These are phyloP conservation scores for Lytechinus variegatus DNA, from an alignment of 35 echinoderm and acorn worm species.

Conservation along the genomic window DNA sequence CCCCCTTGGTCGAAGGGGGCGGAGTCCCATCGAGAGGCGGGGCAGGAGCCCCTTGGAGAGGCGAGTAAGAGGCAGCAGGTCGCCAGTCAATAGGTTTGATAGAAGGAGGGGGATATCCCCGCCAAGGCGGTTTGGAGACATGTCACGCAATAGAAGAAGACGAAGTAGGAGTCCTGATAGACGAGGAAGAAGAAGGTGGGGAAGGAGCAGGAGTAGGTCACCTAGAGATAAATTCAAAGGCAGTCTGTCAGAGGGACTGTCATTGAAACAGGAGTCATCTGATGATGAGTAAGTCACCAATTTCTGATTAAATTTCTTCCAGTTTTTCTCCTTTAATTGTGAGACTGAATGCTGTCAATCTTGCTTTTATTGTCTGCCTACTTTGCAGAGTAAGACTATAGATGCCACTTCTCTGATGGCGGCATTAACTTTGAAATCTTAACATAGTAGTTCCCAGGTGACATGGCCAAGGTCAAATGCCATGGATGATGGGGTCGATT, in stretches of 20 bases:
- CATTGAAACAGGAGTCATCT: constrained; percentile 68
- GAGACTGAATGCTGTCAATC: too few species aligned
- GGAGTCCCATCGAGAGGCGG: constrained; percentile 20
- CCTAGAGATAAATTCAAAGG: constrained; percentile 96
- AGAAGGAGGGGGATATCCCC: not conserved
- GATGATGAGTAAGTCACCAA: constrained; percentile 89
- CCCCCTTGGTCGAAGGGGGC: not conserved
- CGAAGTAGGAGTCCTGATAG: constrained; percentile 54
- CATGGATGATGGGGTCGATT: too few species aligned
- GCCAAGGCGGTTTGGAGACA: constrained; percentile 17
- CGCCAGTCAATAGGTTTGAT: not conserved
- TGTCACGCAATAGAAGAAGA: constrained; percentile 1
- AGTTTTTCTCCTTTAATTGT: too few species aligned
- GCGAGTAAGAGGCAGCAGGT: not conserved
- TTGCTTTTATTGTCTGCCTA: too few species aligned
- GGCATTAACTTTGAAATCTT: too few species aligned
- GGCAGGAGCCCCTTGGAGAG: constrained; percentile 2
- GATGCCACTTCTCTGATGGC: too few species aligned
- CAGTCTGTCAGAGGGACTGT: constrained; percentile 89
- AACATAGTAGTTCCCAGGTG: too few species aligned
- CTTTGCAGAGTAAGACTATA: too few species aligned
- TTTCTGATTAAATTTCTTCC: not conserved
- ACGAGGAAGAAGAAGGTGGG: constrained; percentile 51
- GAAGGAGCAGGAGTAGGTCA: constrained; percentile 56
- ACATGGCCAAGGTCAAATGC: too few species aligned